Conservation (phyloP, 2,113 vertebrate genomes). For the Irena cyanogastra region DNA sequence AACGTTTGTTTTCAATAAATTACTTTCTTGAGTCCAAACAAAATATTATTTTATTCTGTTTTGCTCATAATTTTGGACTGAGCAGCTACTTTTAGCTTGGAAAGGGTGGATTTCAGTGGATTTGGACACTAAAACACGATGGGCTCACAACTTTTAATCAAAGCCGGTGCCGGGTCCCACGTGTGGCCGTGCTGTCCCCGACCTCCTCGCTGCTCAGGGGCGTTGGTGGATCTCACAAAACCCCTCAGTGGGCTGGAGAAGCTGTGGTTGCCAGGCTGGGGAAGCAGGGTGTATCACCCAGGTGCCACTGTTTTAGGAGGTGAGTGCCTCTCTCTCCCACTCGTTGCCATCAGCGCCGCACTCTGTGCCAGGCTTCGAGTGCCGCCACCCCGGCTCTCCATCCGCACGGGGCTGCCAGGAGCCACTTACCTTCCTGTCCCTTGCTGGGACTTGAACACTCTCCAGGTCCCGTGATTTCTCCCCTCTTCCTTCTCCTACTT, state of each 20-base stretch:
- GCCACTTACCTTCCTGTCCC: constrained; percentile 34
- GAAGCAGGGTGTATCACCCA: neutral
- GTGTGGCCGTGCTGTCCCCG: fast-evolving
- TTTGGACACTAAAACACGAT: fast-evolving
- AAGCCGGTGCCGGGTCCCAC: fast-evolving
- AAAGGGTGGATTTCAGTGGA: neutral
- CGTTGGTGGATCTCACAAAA: fast-evolving
- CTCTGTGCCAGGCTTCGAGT: constrained; percentile 48
- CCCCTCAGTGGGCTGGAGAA: neutral
- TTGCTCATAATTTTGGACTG: neutral
- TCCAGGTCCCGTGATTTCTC: constrained; percentile 56
- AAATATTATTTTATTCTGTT: constrained; percentile 14
- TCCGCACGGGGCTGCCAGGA: constrained; percentile 44
- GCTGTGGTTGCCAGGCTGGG: neutral
- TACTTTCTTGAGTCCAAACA: constrained; percentile 1
- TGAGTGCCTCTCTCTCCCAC: constrained; percentile 28
- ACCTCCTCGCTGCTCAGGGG: fast-evolving
- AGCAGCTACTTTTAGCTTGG: neutral
- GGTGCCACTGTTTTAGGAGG: constrained; percentile 45
- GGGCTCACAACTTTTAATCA: neutral
- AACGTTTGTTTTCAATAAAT: constrained; percentile 1
- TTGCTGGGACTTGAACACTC: constrained; percentile 56
- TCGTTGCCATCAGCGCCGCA: neutral
- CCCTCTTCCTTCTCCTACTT: neutral
- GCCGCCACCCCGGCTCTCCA: constrained; percentile 28